Base-by-base conservation (phyloP, 2,113 vertebrate genomes). In the Melanostigma gelatinosum region DNA sequence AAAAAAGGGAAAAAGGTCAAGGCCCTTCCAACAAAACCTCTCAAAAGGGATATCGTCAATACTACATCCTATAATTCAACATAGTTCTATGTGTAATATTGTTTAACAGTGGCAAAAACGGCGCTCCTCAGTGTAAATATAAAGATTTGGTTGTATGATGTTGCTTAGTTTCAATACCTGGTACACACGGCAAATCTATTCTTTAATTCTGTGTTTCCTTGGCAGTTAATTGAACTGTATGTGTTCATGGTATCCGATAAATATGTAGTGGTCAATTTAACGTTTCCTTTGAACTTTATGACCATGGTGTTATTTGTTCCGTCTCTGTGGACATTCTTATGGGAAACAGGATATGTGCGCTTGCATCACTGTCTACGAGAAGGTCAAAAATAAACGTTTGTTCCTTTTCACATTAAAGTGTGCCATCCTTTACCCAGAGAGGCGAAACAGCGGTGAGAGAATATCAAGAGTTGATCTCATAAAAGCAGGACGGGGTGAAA, bases 321-420 rank as follows among this genome's bases (percentile, higher is more conserved):
- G 40, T 80, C 78, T 82, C 42, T 80, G 85, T 90, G 85, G 82
- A 89, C 78, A 68, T 66, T 84, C 89, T 85, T 50, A 79, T 78
- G 82, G 74, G 68, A 72, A 80, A 82, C 29, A 69, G 73, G 44
- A 83, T 83, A 66, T 8, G 73, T 81, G 79, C 48, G 67, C 63
- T 89, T 86, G 67, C 76, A 61, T 86, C 87, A 80, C 76, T 74
- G 85, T 85, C 58, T 77, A 58, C 82, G 75, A 83, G 29, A 83
- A 83, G 73, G 76, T 64, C 27, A 79, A 70, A 77, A 91, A 91
- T 92, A 92, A 93, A 91, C 6, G 32, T 61, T 27, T 84, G 73
- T 74, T 88, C 58, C 75, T 86, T 91, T 89, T 89, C 61, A 91
- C 77, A 76, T 77, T 57, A 75, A 73, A 66, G 54, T 60, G 62